These are phyloP conservation scores for Drosophila neoperkinsi DNA, from an alignment of 2,888 invertebrate species.

Conservation along the genomic window DNA sequence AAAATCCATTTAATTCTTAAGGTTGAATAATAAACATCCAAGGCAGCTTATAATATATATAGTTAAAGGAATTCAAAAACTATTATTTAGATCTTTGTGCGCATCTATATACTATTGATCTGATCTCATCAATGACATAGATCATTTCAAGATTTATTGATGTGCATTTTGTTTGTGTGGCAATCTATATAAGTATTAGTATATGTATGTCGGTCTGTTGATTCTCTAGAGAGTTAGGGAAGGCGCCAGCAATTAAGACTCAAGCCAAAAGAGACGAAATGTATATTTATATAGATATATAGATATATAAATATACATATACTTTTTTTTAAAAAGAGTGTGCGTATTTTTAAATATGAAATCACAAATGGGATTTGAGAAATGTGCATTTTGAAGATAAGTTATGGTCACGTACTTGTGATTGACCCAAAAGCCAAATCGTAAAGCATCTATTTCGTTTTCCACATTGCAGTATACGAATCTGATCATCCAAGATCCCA, in stretches of 20 bases:
- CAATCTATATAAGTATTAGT: conserved; percentile 26
- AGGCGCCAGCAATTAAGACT: conserved; percentile 74
- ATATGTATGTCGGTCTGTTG: conserved; percentile 1
- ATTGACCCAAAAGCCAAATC: conserved; percentile 59
- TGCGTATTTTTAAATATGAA: conserved; percentile 71
- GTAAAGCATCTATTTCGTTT: conserved; percentile 16
- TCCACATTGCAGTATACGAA: conserved; percentile 73
- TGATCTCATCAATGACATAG: conserved; percentile 76
- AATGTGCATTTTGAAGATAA: conserved; percentile 33
- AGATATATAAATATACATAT: neutral
- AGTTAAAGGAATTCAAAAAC: conserved; percentile 14
- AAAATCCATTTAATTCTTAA: conserved; percentile 21
- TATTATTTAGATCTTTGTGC: conserved; percentile 23
- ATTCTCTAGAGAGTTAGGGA: conserved; percentile 45
- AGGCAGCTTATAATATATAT: conserved; percentile 23
- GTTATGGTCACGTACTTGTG: conserved; percentile 61
- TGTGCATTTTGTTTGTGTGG: conserved; percentile 29
- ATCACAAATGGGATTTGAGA: conserved; percentile 48
- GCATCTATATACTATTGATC: conserved; percentile 56
- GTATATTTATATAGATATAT: neutral
- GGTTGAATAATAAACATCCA: conserved; percentile 16
- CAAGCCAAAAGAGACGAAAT: conserved; percentile 56
- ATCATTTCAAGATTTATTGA: conserved; percentile 55
- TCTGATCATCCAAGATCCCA: conserved; percentile 77
- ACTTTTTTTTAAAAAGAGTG: conserved; percentile 45